A percentile compares a stretch with the other conserved stretches of the same genome.
These are phyloP conservation scores for Varroa destructor DNA, from an alignment of 1,140 invertebrate species.

Conservation along the genomic window DNA sequence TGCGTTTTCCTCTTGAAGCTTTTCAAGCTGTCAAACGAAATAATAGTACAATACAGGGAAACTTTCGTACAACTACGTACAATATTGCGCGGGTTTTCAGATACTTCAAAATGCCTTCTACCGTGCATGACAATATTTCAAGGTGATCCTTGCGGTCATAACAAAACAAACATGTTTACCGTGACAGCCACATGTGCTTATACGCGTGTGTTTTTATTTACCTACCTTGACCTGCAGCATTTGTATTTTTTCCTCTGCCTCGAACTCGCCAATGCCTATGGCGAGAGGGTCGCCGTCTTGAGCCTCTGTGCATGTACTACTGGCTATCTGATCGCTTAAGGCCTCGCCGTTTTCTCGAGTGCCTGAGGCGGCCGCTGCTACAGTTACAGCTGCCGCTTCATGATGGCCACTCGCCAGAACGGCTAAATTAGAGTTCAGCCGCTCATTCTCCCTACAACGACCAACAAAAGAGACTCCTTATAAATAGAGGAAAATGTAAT, in stretches of 20 bases:
- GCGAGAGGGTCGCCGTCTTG: background rate
- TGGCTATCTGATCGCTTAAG: no score
- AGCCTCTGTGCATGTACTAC: background rate
- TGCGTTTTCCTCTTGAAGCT: conserved; percentile 76
- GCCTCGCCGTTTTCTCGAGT: no score
- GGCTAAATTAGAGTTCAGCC: conserved; percentile 1
- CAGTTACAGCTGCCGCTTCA: background rate
- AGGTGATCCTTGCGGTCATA: no score
- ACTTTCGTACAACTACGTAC: background rate
- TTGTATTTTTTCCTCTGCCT: conserved; percentile 23
- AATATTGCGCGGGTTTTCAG: background rate
- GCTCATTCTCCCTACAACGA: conserved; percentile 11
- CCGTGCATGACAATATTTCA: no score
- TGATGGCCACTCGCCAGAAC: background rate
- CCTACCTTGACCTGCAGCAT: conserved; percentile 26
- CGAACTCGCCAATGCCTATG: conserved; percentile 15
- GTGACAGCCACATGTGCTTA: no score
- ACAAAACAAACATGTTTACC: no score
- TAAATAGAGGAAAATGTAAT: no score
- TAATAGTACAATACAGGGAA: conserved; percentile 18
- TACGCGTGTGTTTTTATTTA: no score
- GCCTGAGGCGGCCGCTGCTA: no score
- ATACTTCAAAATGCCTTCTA: no score
- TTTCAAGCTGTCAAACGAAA: conserved; percentile 49
- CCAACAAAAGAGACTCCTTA: background rate